Base-by-base conservation (phyloP, 1,140 invertebrate genomes). In the Drosophila nannoptera region DNA sequence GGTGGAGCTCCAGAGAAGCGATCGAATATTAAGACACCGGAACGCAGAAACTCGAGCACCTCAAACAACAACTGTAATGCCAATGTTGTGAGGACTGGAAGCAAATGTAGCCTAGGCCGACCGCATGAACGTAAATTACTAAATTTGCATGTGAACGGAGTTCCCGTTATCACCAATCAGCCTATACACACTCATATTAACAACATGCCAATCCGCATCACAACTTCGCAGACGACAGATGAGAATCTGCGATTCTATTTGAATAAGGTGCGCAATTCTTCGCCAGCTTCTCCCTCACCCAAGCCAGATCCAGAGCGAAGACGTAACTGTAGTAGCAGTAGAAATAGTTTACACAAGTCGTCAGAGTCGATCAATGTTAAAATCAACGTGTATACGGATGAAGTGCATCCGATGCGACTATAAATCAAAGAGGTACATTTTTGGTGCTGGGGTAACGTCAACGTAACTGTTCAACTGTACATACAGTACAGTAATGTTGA, bases 381-480 rank as follows among this genome's bases (percentile, higher is more conserved):
- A 50, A 88, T 88, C 16, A 78, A 84, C 60, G 75, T 88, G 7
- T 88, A 66, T 73, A 49, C 87, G 9, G 77, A 88, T 36, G 75
- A 63, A 50, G 31, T 48, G 33, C 77, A 56, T n/a, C 16, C 50
- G 22, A 55, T 74, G 68, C 64, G 76, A 8, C 48, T 66, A 29
- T 87, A 55, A 62, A 22, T 12, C 38, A 12, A 14, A 16, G 16
- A 8, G 6, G 33, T 32, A 38, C 32, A 45, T 40, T 38, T 46
- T 16, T 62, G 31, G 40, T 22, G 8, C 58, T 42, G 46, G 7
- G 43, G 7, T 33, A 64, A 16, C 22, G 69, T 58, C 46, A 43
- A 32, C 5, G 43, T 32, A 74, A 69, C 45, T 61, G 40, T 40
- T 12, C 32, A 32, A 36, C 4, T 6, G 35, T 36, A n/a, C 22